These are phyloP conservation scores for Epistrophe eligans DNA, from an alignment of 2,888 invertebrate genomes.

Conservation along the genomic window DNA sequence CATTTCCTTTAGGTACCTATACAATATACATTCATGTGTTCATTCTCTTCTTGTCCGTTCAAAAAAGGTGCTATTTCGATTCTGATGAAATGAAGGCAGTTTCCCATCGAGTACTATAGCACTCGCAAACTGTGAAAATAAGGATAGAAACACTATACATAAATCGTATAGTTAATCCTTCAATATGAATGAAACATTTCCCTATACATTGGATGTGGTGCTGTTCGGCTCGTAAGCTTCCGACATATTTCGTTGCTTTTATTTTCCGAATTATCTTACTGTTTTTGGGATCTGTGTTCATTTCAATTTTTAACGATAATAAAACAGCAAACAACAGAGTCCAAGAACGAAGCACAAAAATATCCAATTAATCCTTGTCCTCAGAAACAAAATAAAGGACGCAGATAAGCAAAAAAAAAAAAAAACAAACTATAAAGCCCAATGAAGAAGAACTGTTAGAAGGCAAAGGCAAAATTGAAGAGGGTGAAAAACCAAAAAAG, in stretches of 20 bases:
- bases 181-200: conserved; percentile 62
- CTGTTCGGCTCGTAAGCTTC: conserved; percentile 23
- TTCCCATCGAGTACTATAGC: conserved; percentile 20
- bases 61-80: conserved; percentile 58
- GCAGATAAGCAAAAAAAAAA: conserved; percentile 61
- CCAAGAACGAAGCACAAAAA: conserved; percentile 41
- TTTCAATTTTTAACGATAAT: conserved; percentile 64
- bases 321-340: conserved; percentile 59
- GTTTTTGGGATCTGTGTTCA: conserved; percentile 49
- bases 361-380: conserved; percentile 73
- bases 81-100: conserved; percentile 67
- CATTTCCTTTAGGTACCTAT: background rate
- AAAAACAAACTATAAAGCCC: conserved; percentile 32
- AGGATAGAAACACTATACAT: conserved; percentile 17
- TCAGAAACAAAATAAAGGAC: conserved; percentile 64
- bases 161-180: conserved; percentile 58
- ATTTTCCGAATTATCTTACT: conserved; percentile 34
- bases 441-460: conserved; percentile 47
- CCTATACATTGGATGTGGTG: conserved; percentile 21
- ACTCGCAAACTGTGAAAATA: conserved; percentile 14
- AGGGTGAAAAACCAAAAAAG: background rate
- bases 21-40: conserved; percentile 1
- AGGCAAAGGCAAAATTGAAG: conserved; percentile 28
- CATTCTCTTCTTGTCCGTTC: conserved; percentile 33
- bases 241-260: conserved; percentile 6